Percentiles rank a stretch among this genome's conserved stretches.
Conservation (phyloP, 2,113 vertebrate genomes). For the Glareola pratincola region DNA sequence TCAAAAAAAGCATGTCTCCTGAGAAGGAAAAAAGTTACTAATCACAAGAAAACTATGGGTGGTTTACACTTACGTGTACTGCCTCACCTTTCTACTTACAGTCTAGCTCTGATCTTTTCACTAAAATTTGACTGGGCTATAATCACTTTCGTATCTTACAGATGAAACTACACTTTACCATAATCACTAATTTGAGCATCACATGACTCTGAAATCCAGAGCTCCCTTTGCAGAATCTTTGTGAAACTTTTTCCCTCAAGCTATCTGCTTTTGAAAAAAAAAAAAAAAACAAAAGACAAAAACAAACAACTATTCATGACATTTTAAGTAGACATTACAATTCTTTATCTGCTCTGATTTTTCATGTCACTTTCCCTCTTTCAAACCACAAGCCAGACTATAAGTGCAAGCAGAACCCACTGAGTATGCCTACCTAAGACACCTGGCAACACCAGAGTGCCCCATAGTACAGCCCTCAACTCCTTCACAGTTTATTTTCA, state of each 20-base stretch:
- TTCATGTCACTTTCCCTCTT: not conserved
- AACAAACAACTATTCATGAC: not conserved
- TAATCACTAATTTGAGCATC: not conserved
- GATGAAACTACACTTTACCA: not conserved
- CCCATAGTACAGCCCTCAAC: accelerated
- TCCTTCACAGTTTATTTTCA: not conserved
- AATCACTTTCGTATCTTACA: not conserved
- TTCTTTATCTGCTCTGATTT: not conserved
- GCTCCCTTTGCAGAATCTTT: not conserved
- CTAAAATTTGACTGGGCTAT: not conserved
- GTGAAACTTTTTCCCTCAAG: not conserved
- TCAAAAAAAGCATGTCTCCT: not conserved
- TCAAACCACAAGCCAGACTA: not conserved
- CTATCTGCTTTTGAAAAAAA: not conserved
- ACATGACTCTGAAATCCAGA: not conserved
- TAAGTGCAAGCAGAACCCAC: not conserved
- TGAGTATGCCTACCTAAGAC: not conserved
- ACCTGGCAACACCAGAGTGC: accelerated
- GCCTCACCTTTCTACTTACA: not conserved
- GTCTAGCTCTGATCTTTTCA: not conserved
- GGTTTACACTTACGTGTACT: not conserved
- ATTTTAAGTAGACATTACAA: not conserved
- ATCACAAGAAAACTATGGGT: too few relatives aligned
- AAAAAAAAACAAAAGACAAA: too few relatives aligned
- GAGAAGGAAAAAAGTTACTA: not conserved